Conservation (phyloP, 2,113 vertebrate species). For the Paramormyrops kingsleyae region DNA sequence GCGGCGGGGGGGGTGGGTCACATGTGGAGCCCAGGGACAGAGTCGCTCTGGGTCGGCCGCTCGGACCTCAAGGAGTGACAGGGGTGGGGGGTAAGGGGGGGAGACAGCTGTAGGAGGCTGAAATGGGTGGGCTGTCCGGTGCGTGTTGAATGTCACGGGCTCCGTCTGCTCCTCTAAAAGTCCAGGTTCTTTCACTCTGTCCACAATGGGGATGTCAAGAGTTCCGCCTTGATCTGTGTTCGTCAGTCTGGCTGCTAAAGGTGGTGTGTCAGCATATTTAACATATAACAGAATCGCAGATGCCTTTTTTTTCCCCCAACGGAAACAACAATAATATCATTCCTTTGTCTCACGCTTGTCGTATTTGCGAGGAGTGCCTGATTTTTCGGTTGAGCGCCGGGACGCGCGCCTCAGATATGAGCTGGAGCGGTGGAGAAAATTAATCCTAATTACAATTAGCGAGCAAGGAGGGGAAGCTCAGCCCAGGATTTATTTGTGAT, state of each 20-base stretch:
- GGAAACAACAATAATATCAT: neutral
- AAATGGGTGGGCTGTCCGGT: neutral
- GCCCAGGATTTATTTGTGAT: conserved; percentile 1
- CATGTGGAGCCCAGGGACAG: no score
- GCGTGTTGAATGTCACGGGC: no score
- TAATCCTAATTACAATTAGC: neutral
- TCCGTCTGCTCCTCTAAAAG: neutral
- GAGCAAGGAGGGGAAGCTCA: neutral
- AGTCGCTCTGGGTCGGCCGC: neutral
- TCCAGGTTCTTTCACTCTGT: neutral
- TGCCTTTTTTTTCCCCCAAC: neutral
- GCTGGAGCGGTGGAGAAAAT: neutral
- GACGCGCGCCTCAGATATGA: neutral
- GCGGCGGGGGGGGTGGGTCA: neutral
- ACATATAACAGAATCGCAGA: neutral
- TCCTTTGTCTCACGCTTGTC: neutral
- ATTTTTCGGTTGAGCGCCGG: neutral
- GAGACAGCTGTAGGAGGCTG: neutral
- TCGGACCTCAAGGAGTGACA: neutral
- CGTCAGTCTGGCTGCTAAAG: neutral
- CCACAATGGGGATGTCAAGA: neutral
- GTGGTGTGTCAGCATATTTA: neutral
- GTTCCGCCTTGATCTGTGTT: neutral
- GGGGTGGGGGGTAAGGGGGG: neutral
- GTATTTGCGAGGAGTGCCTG: neutral